These are phyloP conservation scores for Paradoxurus hermaphroditus DNA, from an alignment of 2,113 vertebrate species.

Conservation along the genomic window DNA sequence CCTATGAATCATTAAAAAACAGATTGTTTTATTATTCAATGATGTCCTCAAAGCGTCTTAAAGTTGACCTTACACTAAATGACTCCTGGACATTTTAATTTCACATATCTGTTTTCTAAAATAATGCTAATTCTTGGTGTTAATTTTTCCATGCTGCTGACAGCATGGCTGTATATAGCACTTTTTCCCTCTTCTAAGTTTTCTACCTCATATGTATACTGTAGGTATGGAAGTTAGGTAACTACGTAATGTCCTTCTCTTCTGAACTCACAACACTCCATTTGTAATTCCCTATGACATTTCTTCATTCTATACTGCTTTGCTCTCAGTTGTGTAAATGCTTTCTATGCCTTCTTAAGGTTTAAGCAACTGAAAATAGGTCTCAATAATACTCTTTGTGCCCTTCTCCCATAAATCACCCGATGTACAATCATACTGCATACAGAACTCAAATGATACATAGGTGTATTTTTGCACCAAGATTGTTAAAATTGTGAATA, in stretches of 20 bases:
- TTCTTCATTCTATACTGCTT: background rate
- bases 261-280: background rate
- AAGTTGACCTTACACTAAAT: background rate
- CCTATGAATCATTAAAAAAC: background rate
- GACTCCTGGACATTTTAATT: background rate
- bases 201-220: background rate
- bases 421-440: background rate
- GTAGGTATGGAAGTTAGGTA: background rate
- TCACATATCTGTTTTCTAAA: background rate
- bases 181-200: background rate
- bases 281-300: background rate
- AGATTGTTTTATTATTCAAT: background rate
- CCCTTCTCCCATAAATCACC: background rate
- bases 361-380: background rate
- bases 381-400: background rate
- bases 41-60: background rate
- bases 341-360: background rate
- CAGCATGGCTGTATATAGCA: background rate
- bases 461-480: background rate
- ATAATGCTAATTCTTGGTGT: background rate
- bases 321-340: background rate
- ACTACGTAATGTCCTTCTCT: background rate
- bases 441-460: background rate
- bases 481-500: background rate
- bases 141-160: background rate